Conservation (phyloP, 1,140 invertebrate species). For the Spodoptera frugiperda region DNA sequence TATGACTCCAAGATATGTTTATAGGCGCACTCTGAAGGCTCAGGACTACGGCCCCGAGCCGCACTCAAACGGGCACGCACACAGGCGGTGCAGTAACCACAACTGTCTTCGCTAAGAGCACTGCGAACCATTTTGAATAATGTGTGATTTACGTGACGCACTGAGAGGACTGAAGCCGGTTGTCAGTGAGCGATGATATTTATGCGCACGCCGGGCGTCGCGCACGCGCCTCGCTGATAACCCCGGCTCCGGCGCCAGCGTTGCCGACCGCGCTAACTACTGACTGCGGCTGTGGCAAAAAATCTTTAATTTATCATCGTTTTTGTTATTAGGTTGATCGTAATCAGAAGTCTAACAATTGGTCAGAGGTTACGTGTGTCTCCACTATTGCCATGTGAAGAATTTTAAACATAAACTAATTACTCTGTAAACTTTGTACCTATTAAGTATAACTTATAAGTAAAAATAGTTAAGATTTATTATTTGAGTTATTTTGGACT, state of each 20-base stretch:
- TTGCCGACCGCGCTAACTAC: conserved; percentile 45
- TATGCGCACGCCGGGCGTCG: conserved; percentile 72
- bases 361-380: neutral
- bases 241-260: conserved; percentile 73
- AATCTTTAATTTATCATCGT: conserved; percentile 35
- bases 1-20: conserved; percentile 82
- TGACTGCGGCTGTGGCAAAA: conserved; percentile 35
- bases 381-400: too few species aligned
- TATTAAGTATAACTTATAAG: too few species aligned
- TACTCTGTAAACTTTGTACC: too few species aligned
- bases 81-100: conserved; percentile 81
- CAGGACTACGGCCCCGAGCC: conserved; percentile 75
- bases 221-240: conserved; percentile 80
- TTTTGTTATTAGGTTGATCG: neutral
- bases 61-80: conserved; percentile 75
- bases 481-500: too few species aligned
- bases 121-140: conserved; percentile 70
- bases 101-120: conserved; percentile 71
- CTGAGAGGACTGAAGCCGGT: conserved; percentile 68
- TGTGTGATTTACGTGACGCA: conserved; percentile 58
- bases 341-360: conserved; percentile 17
- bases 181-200: conserved; percentile 67
- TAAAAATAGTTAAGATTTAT: too few species aligned
- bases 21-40: conserved; percentile 78
- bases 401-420: too few species aligned